A percentile compares a stretch with the other conserved stretches of the same genome.
phyloP scores from a whole-genome alignment of 2,113 vertebrate species.

The Megaptera novaeangliae region DNA sequence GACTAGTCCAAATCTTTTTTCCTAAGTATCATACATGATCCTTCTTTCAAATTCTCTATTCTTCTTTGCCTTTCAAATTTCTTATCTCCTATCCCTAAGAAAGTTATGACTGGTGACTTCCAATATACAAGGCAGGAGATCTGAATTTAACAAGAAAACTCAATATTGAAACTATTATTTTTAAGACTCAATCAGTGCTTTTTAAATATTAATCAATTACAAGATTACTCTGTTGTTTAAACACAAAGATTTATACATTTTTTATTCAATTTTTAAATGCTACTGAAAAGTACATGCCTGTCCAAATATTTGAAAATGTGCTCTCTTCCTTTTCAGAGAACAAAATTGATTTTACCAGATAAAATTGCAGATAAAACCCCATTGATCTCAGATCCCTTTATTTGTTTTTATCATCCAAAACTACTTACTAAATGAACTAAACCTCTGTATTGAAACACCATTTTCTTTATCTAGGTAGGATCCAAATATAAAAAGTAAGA shows the following conservation, averaged over 20 bases:
- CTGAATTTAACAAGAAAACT: not conserved
- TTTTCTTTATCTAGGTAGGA: not conserved
- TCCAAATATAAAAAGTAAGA: not conserved
- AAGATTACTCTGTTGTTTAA: not conserved
- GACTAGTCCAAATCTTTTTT: not conserved
- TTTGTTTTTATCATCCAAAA: not conserved
- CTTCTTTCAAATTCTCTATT: not conserved
- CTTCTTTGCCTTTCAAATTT: conserved; percentile 35
- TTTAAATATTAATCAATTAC: not conserved
- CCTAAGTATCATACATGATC: not conserved
- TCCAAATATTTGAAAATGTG: conserved; percentile 20
- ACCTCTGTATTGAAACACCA: not conserved
- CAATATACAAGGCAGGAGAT: not conserved
- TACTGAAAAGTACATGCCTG: not conserved
- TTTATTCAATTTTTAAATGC: conserved; percentile 2
- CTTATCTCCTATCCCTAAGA: not conserved
- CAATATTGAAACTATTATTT: not conserved
- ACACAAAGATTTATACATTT: not conserved
- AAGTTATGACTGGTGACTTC: not conserved
- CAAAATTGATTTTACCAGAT: not conserved
- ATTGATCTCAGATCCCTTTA: not conserved
- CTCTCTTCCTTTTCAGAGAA: not conserved
- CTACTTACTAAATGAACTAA: not conserved
- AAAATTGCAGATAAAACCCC: not conserved
- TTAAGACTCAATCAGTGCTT: not conserved